phyloP scores from a whole-genome alignment of 2,797 vertebrate genomes.

The Cheirogaleus major region DNA sequence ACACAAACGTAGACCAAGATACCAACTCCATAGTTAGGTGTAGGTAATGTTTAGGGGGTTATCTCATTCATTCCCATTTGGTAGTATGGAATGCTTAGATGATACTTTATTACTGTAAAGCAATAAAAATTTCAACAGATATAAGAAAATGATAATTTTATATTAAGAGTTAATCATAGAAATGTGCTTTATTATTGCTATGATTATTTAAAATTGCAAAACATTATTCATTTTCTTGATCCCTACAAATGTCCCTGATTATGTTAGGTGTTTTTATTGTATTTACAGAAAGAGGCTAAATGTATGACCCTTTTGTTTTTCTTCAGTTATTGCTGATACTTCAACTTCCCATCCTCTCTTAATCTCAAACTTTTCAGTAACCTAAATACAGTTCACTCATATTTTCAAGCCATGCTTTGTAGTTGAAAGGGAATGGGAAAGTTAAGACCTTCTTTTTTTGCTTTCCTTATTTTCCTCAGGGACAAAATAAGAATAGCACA shows the following conservation, averaged over 20 bases:
- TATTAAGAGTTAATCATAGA: constrained; percentile 26
- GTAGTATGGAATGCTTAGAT: background rate
- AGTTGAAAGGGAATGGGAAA: background rate
- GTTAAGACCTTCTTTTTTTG: background rate
- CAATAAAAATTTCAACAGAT: constrained; percentile 16
- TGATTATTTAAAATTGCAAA: background rate
- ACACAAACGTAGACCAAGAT: constrained; percentile 7
- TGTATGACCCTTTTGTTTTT: constrained; percentile 24
- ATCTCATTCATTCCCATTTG: background rate
- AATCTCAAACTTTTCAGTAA: constrained; percentile 15
- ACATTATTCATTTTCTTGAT: background rate
- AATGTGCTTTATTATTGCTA: background rate
- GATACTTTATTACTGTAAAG: background rate
- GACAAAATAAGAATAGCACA: background rate
- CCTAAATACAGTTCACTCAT: background rate
- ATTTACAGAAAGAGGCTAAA: background rate
- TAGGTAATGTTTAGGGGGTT: background rate
- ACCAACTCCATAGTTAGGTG: background rate
- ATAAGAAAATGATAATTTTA: background rate
- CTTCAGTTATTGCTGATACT: constrained; percentile 15
- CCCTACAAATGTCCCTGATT: background rate
- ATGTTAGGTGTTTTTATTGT: background rate
- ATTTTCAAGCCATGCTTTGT: background rate
- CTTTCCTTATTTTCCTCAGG: constrained; percentile 16
- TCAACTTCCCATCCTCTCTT: background rate